Percentiles rank a stretch among this genome's conserved stretches.
These are phyloP conservation scores for Arremon brunneinucha DNA, from an alignment of 2,797 vertebrate genomes.

Conservation along the genomic window DNA sequence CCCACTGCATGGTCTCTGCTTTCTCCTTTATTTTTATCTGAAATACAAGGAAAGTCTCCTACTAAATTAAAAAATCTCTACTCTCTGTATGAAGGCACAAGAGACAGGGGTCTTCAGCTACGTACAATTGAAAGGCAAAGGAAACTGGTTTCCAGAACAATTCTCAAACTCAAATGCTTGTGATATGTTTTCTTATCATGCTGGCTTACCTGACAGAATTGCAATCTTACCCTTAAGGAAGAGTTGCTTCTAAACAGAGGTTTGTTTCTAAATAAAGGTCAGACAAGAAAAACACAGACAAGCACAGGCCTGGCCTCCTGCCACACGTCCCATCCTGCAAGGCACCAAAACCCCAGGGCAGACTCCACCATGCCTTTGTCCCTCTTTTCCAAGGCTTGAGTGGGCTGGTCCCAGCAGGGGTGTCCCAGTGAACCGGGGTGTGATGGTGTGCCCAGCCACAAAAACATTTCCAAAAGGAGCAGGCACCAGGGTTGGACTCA, in stretches of 20 bases:
- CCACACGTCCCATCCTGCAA: accelerated
- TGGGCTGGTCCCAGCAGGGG: neutral
- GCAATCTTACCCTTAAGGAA: neutral
- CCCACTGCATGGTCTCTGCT: neutral
- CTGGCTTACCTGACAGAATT: neutral
- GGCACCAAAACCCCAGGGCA: neutral
- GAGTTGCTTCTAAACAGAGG: neutral
- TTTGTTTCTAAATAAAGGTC: neutral
- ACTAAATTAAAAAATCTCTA: neutral
- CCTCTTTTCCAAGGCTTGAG: neutral
- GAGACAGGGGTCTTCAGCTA: neutral
- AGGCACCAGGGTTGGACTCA: constrained; percentile 45
- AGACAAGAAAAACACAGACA: neutral
- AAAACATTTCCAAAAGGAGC: neutral
- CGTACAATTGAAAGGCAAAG: neutral
- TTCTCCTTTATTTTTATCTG: neutral
- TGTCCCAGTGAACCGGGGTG: accelerated
- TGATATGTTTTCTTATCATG: neutral
- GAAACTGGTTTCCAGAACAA: neutral
- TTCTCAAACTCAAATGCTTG: neutral
- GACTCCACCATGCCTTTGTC: neutral
- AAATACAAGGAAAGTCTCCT: neutral
- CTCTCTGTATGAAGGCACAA: neutral
- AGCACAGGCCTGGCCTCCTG: accelerated
- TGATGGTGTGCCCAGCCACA: neutral